Evolutionary conservation across 2,888 invertebrate genomes (phyloP), one percentile per base, ranked within the genome.

Genomic region (Linnaemya vulpina): DNA sequence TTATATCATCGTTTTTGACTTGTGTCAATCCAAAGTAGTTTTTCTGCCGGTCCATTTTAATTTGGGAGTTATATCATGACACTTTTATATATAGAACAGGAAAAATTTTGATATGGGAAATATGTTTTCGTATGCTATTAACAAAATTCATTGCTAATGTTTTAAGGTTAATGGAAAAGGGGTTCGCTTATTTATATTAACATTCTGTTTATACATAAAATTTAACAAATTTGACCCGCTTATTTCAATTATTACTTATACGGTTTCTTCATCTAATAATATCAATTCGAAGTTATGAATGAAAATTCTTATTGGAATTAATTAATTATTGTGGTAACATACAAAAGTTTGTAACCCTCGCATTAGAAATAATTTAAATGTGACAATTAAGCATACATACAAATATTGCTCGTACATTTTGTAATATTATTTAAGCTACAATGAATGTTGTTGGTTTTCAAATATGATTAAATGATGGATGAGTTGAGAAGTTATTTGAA

Each of bases 221-320:
- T 91, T 91, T 89, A 90, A 90, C 89, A 89, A 91, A 91, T 90
- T 91, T 91, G 91, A 91, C 90, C 90, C 91, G 91, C 89, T 90
- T 90, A 78, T 78, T 81, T 67, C 78, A 79, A 76, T 78, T 73
- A 74, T 70, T 65, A 60, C 35, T 62, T 55, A 78, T 73, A 87
- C 79, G 81, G 81, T 76, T 86, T 46, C 25, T 46, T 70, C 55
- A 86, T 87, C 83, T 80, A 87, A 86, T 86, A 46, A 84, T 65
- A 78, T 70, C 20, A 63, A 82, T 82, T 75, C 22, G 46, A 65
- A 73, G 38, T 67, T 85, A 30, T 38, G 17, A 74, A 73, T 20
- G 62, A 71, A 71, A 15, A 68, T 86, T 79, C 86, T 76, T 74
- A 81, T 78, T 81, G 13, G 79, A 83, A 80, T 86, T 83, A 81